Evolutionary conservation across 1,140 invertebrate species (phyloP).

Genomic region (Pseudomyrmex flavicornis): DNA sequence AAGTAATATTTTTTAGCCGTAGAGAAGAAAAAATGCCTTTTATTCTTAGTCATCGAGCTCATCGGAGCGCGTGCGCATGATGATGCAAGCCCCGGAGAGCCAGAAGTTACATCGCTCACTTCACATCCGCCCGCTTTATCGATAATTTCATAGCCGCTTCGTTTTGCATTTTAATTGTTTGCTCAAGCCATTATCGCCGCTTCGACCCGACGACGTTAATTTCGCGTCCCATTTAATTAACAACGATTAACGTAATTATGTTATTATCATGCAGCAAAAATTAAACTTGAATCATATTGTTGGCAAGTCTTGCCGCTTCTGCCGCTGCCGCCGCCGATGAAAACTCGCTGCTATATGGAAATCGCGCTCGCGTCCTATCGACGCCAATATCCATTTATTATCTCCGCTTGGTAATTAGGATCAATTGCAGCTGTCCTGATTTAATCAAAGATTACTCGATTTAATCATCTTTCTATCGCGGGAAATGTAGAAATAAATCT

Average conservation of each 20-base stretch:
- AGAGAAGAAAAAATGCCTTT: conserved; percentile 52
- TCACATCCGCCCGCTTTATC: conserved; percentile 19
- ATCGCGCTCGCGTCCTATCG: conserved; percentile 24
- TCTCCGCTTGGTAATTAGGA: conserved; percentile 53
- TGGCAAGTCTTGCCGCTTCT: not conserved
- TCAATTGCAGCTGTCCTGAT: conserved; percentile 54
- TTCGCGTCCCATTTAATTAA: conserved; percentile 50
- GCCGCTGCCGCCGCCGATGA: conserved; percentile 22
- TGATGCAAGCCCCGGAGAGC: conserved; percentile 13
- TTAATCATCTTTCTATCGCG: conserved; percentile 40
- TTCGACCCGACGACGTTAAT: conserved; percentile 41
- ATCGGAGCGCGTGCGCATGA: conserved; percentile 48
- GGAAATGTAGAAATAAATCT: conserved; percentile 44
- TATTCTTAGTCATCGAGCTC: conserved; percentile 58
- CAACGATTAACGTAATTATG: conserved; percentile 52
- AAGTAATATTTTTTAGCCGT: conserved; percentile 54
- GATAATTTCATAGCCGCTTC: conserved; percentile 44
- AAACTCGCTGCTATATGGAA: conserved; percentile 50
- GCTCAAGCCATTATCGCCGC: conserved; percentile 46
- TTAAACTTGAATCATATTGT: conserved; percentile 33
- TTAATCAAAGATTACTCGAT: conserved; percentile 52
- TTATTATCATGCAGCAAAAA: conserved; percentile 52
- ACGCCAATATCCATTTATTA: conserved; percentile 56
- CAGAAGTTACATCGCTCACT: conserved; percentile 36
- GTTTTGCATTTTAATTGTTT: conserved; percentile 59